phyloP scores from a whole-genome alignment of 30 jellyfish, hydroid and myxozoan species.

The Mastigias papua region DNA sequence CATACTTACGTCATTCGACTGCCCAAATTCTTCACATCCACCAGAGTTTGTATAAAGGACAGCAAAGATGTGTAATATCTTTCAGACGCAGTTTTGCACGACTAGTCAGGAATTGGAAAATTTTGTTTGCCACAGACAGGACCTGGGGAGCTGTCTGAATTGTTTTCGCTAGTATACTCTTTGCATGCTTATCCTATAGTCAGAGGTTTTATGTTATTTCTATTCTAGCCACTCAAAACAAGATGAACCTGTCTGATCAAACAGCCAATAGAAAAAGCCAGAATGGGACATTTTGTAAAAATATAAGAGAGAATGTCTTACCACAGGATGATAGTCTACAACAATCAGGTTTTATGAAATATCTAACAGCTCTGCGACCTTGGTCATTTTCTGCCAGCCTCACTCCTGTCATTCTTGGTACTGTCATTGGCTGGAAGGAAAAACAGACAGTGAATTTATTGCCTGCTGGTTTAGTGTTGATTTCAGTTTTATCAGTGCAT shows the following conservation, averaged over 20 bases:
- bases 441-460: constrained; percentile 19
- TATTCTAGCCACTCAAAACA: background rate
- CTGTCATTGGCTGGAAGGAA: constrained; percentile 75
- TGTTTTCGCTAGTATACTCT: too few species aligned
- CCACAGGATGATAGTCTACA: background rate
- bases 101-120: too few species aligned
- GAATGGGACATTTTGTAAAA: background rate
- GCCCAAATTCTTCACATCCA: too few species aligned
- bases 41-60: too few species aligned
- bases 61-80: too few species aligned
- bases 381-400: constrained; percentile 97
- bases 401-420: constrained; percentile 86
- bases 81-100: too few species aligned
- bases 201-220: background rate
- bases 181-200: background rate
- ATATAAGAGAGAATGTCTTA: background rate
- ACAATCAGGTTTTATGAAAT: constrained; percentile 1
- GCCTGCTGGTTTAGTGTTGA: constrained; percentile 15
- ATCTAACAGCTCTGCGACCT: constrained; percentile 83
- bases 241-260: background rate
- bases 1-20: too few species aligned
- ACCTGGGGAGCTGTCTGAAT: too few species aligned
- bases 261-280: background rate
- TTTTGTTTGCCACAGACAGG: too few species aligned
- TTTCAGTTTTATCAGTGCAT: constrained; percentile 68